Percentiles rank a stretch among this genome's conserved stretches.
Conservation (phyloP, 2,797 vertebrate genomes). For the Florisuga fusca region DNA sequence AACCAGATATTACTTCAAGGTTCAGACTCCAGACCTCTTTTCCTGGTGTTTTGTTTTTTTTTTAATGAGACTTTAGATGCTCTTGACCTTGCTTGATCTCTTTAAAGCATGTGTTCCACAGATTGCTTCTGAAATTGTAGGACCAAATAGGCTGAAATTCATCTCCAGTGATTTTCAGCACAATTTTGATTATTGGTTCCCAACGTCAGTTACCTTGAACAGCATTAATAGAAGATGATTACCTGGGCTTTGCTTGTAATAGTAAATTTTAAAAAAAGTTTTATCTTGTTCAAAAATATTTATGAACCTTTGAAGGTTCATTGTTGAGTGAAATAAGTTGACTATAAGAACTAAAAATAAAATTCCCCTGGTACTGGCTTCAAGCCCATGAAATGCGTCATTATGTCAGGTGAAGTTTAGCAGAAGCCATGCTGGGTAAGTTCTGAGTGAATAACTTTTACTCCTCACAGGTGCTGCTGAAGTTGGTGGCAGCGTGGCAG, state of each 20-base stretch:
- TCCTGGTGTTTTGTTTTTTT: neutral
- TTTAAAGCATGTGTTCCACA: neutral
- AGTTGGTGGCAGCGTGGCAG: neutral
- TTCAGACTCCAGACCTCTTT: neutral
- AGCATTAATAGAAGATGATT: neutral
- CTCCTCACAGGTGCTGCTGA: neutral
- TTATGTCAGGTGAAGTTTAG: neutral
- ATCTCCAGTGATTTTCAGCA: neutral
- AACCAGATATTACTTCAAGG: neutral
- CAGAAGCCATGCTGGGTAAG: neutral
- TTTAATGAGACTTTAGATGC: neutral
- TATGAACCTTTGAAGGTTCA: neutral
- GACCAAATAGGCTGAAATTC: neutral
- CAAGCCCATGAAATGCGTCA: neutral
- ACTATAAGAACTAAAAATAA: slow-evolving; percentile 1
- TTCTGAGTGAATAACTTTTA: neutral
- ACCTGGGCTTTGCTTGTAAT: neutral
- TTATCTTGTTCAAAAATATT: neutral
- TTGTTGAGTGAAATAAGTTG: neutral
- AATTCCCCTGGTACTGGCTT: neutral
- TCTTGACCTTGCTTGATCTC: neutral
- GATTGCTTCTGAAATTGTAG: neutral
- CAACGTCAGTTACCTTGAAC: neutral
- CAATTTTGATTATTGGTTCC: neutral
- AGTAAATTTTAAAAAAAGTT: neutral